phyloP scores from a whole-genome alignment of 2,888 invertebrate genomes.

The Tipula vernalis region DNA sequence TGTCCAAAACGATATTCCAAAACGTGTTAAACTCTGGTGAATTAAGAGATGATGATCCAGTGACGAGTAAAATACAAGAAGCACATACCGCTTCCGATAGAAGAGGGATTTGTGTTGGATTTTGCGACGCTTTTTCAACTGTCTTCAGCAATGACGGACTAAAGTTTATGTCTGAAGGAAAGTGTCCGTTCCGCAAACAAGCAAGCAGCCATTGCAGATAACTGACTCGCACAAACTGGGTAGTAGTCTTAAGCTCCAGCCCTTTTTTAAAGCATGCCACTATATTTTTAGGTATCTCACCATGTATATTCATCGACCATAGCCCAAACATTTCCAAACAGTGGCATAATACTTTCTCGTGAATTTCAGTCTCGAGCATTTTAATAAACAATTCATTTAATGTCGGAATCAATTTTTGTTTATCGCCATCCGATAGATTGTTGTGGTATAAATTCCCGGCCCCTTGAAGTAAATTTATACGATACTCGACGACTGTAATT shows the following conservation, averaged over 20 bases:
- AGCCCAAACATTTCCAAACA: constrained; percentile 67
- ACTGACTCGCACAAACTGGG: constrained; percentile 60
- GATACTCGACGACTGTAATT: constrained; percentile 75
- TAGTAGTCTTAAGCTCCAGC: constrained; percentile 59
- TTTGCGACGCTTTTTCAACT: constrained; percentile 61
- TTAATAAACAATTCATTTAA: constrained; percentile 58
- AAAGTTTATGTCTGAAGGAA: constrained; percentile 37
- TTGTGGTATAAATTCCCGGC: constrained; percentile 63
- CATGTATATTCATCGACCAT: constrained; percentile 59
- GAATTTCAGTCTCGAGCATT: constrained; percentile 75
- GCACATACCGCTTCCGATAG: constrained; percentile 62
- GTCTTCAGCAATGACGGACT: constrained; percentile 53
- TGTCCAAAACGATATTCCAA: constrained; percentile 60
- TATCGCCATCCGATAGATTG: constrained; percentile 41
- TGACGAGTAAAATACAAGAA: constrained; percentile 50
- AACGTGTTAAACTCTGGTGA: constrained; percentile 24
- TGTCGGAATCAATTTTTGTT: constrained; percentile 45
- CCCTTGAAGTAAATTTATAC: constrained; percentile 72
- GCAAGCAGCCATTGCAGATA: constrained; percentile 65
- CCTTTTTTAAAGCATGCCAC: constrained; percentile 61
- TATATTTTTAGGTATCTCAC: constrained; percentile 50
- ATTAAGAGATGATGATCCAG: constrained; percentile 36
- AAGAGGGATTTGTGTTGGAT: constrained; percentile 56
- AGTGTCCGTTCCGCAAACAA: constrained; percentile 44
- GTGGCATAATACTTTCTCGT: constrained; percentile 78